Base-by-base conservation (phyloP, 1,140 invertebrate species). In the Batillaria attramentaria region DNA sequence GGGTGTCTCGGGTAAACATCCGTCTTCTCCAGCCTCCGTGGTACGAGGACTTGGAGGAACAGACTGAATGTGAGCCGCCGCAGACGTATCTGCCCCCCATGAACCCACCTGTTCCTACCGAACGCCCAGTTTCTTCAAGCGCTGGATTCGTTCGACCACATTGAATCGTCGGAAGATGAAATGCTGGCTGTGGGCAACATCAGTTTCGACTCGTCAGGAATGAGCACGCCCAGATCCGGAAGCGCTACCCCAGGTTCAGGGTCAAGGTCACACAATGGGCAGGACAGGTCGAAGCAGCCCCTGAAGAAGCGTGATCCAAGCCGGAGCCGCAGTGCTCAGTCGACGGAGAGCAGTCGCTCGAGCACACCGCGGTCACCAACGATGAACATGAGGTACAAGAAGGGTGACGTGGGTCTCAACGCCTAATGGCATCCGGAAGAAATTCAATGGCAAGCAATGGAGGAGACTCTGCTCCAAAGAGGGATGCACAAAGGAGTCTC, bases 391-490 rank as follows among this genome's bases (percentile, higher is more conserved):
- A 98, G 97, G 91, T 99, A 98, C 92, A 99, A 98, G 92, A 99
- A 99, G 92, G 98, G 98, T 80, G 98, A 99, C 91, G 96, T 99
- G 85, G n/a, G 97, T 99, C 43, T 95, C 96, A 41, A 98, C 97
- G 68, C 96, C 97, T 66, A 98, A 96, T 88, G 98, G 98, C 81
- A 97, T 99, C 84, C 92, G 97, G 4, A 99, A 99, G 92, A 99
- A 99, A 92, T 99, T 98, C 91, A 99, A 99, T 93, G 98, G 98
- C 6, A 99, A 99, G 92, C 98, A 99, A 90, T 99, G 98, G 98
- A 93, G 98, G 82, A 93, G 98, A 86, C 93, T 99, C 57, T 99
- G 97, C 91, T 97, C 97, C 79, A 97, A 96, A 91, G 95, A 97
- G 89, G 95, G 95, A 3, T 99, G 98, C 92, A 95, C 94, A n/a